Base-by-base conservation (phyloP, 2,113 vertebrate genomes). In the Semicossyphus pulcher region DNA sequence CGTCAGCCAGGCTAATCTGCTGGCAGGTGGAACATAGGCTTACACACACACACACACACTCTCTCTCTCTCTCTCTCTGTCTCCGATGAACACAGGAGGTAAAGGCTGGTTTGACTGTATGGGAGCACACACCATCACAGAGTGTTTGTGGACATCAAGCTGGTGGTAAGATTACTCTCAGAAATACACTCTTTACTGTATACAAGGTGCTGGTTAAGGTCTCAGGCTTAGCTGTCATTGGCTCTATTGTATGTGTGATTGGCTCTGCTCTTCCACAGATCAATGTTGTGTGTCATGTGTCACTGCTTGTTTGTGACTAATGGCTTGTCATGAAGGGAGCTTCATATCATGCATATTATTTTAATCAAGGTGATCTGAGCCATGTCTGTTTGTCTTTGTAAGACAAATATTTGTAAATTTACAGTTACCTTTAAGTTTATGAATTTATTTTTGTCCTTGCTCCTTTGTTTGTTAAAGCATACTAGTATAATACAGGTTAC, bases 1-100 rank as follows among this genome's bases (percentile, higher is more conserved):
- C 37, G 42, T 85, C 57, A 80, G 49, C 65, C 48, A 12, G 29
- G 16, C 42, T 92, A 91, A 92, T 91, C 87, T 88, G 83, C 78
- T 36, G 74, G 57, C 75, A 56, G 78, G 52, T 56, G 52, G 56
- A 79, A 56, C 47, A 42, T 53, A 64, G 62, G 76, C 70, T 47
- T 53, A 62, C 36, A 56, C 36, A 64, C 63, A 66, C 31, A 1
- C 15, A 20, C 39, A 29, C 66, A 58, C 44, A 66, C 61, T 65
- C 31, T 1, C 16, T 16, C 36, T 37, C 66, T 21, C 11, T 48
- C 32, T 42, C n/a, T n/a, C n/a, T n/a, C n/a, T 44, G 5, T 44
- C 41, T 44, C 39, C 5, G 44, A 29, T 47, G 41, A 29, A 61
- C 28, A 57, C 54, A 1, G 28, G 28, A 25, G n/a, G 49, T 41